Percentiles rank a stretch among this genome's conserved stretches.
phyloP scores from a whole-genome alignment of 2,797 vertebrate species.

The Arremon brunneinucha region DNA sequence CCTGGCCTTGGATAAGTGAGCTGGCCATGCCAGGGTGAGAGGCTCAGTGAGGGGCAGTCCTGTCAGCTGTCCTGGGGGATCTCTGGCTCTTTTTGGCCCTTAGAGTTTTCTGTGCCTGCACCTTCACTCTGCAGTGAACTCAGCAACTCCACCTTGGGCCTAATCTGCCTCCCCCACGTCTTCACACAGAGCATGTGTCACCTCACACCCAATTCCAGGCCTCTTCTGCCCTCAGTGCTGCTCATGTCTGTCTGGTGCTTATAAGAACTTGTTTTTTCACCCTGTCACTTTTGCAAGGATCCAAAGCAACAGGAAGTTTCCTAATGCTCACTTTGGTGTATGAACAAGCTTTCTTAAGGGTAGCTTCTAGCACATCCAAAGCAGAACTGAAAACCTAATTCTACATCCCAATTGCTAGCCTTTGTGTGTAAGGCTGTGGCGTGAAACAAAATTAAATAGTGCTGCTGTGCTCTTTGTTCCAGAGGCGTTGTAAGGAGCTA shows the following conservation, averaged over 20 bases:
- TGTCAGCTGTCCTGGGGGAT: not conserved
- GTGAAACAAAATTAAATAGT: not conserved
- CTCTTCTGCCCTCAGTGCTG: not conserved
- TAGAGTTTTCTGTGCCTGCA: not conserved
- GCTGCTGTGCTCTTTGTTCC: slow-evolving; percentile 22
- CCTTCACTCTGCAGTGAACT: not conserved
- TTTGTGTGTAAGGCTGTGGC: not conserved
- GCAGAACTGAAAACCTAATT: not conserved
- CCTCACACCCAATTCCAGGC: not conserved
- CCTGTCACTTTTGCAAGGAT: not conserved
- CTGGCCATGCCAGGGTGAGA: not conserved
- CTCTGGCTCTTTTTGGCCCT: not conserved
- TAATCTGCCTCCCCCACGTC: slow-evolving; percentile 1
- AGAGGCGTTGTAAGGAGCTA: slow-evolving; percentile 91
- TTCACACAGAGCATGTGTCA: not conserved
- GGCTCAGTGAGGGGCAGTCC: not conserved
- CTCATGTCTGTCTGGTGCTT: not conserved
- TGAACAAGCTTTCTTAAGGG: not conserved
- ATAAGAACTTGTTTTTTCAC: not conserved
- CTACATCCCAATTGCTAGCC: not conserved
- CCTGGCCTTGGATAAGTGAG: not conserved
- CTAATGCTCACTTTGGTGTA: not conserved
- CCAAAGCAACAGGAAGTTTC: slow-evolving; percentile 1
- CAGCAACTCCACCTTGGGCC: not conserved
- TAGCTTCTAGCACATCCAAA: not conserved